Evolutionary conservation across 2,113 vertebrate genomes (phyloP), one percentile per base, ranked within the genome.

Genomic region (Sapajus apella): DNA sequence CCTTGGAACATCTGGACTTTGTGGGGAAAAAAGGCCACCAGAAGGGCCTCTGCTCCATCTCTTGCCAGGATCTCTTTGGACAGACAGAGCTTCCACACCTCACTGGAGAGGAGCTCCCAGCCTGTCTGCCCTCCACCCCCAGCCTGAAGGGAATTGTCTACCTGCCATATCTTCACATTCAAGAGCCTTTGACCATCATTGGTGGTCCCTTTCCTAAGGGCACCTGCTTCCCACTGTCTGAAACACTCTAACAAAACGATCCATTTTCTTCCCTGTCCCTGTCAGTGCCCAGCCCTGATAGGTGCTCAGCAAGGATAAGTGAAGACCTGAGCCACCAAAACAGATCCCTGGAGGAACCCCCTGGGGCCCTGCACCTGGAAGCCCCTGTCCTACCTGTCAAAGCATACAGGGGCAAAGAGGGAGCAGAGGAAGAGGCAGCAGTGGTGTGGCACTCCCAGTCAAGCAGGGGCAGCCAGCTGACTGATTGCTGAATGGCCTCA

Each of bases 361-460:
- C 61, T 30, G 30, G 61, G 27, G 61, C 17, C 6, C 20, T 52
- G 6, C 17, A 73, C 61, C 70, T 43, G 25, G 27, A 6, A 85
- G 30, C 40, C 37, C 25, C 37, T 32, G 23, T 45, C 98, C 98
- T 98, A 99, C 99, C 99, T 99, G 98, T 99, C 99, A 13, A 99
- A 98, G 97, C 99, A 99, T 96, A 99, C 98, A 0, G 98, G 99
- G n/a, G 98, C 99, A 88, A 99, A 99, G 75, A 99, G 99, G 14
- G 99, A 99, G 98, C 99, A 99, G 96, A 99, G 99, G 97, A 99
- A 99, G 93, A 99, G 99, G 93, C 98, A 97, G 99, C 99, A 0
- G 99, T 98, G 0, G 99, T 98, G 88, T 99, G 99, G 94, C 99
- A 99, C 89, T 99, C 99, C 96, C 98, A 96, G 93, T 99, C 99